Percentiles rank a stretch among this genome's conserved stretches.
These are phyloP conservation scores for Cosmopolites sordidus DNA, from an alignment of 2,888 invertebrate species.

Conservation along the genomic window DNA sequence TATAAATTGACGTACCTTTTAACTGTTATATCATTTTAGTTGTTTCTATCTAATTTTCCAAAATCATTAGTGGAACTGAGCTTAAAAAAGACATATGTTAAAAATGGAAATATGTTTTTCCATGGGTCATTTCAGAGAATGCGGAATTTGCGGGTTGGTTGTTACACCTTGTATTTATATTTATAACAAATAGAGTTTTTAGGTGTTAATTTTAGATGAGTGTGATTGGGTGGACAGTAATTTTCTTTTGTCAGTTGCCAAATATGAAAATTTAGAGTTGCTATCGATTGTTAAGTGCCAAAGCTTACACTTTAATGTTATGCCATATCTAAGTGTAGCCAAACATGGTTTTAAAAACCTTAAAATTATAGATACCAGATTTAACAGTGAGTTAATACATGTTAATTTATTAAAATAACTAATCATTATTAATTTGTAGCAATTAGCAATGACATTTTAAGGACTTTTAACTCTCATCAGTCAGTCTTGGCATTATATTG, in stretches of 20 bases:
- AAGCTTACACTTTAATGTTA: constrained; percentile 58
- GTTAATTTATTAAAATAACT: neutral
- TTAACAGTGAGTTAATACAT: constrained; percentile 37
- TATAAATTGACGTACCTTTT: neutral
- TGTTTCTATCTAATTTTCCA: constrained; percentile 63
- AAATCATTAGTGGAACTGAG: constrained; percentile 58
- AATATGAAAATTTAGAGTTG: constrained; percentile 58
- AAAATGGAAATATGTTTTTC: constrained; percentile 38
- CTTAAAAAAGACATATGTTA: constrained; percentile 48
- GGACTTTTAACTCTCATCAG: constrained; percentile 34
- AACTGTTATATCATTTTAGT: constrained; percentile 46
- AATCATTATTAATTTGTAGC: constrained; percentile 31
- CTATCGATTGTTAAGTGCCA: constrained; percentile 63
- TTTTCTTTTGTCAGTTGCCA: constrained; percentile 68
- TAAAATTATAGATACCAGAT: constrained; percentile 44
- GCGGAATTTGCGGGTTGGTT: constrained; percentile 33
- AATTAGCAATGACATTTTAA: constrained; percentile 39
- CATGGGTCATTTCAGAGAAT: constrained; percentile 31
- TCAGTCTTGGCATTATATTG: constrained; percentile 41
- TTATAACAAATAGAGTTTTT: no score
- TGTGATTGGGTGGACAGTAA: constrained; percentile 74
- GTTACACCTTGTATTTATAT: no score
- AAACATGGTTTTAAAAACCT: constrained; percentile 64
- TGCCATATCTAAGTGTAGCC: constrained; percentile 71
- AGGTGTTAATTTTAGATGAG: constrained; percentile 67